Conservation (phyloP, 2,797 vertebrate species). For the Notolabrus celidotus region DNA sequence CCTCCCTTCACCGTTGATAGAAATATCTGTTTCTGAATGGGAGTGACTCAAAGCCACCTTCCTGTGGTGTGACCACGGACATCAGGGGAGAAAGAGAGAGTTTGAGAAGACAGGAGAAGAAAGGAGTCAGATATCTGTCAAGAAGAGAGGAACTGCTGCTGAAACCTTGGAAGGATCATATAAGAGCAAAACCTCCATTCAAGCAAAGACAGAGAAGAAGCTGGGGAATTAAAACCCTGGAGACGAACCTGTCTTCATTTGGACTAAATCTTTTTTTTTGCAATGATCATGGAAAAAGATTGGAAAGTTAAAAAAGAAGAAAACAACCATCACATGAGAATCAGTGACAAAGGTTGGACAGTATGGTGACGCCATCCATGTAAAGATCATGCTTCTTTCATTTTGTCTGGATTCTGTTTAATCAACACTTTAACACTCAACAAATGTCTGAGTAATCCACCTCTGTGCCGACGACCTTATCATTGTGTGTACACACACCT, state of each 20-base stretch:
- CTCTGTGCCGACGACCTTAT: neutral
- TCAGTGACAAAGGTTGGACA: constrained; percentile 19
- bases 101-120: constrained; percentile 16
- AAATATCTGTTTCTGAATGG: constrained; percentile 48
- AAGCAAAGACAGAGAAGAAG: neutral
- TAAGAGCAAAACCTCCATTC: constrained; percentile 16
- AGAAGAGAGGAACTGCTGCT: constrained; percentile 17
- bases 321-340: constrained; percentile 22
- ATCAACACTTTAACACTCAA: neutral
- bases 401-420: neutral
- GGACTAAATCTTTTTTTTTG: neutral
- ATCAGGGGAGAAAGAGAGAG: constrained; percentile 28
- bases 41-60: constrained; percentile 33
- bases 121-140: neutral
- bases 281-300: constrained; percentile 36
- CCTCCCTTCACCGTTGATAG: constrained; percentile 42
- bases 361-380: constrained; percentile 28
- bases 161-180: constrained; percentile 31
- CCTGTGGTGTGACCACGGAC: constrained; percentile 33
- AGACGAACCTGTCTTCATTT: constrained; percentile 22
- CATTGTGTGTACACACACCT: constrained; percentile 2
- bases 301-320: constrained; percentile 30
- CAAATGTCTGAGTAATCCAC: constrained; percentile 10
- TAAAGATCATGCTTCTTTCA: constrained; percentile 9
- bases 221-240: constrained; percentile 12